A percentile compares a stretch with the other conserved stretches of the same genome.
Evolutionary conservation across 2,888 invertebrate species (phyloP).

Genomic region (Pomacea canaliculata): DNA sequence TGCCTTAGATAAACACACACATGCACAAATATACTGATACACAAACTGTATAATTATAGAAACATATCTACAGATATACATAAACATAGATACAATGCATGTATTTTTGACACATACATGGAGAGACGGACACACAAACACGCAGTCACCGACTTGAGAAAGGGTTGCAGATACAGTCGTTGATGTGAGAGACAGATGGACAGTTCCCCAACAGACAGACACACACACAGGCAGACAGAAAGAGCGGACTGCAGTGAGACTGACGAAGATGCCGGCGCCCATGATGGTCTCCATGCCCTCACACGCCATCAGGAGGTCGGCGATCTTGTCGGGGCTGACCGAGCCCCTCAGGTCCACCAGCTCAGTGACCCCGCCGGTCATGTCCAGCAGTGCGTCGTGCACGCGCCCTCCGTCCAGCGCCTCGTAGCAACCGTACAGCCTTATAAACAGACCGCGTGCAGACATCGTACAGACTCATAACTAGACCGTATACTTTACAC

Average conservation of each 20-base stretch:
- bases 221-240: not conserved
- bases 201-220: not conserved
- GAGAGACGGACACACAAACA: too few relatives aligned
- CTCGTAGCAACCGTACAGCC: slow-evolving; percentile 40
- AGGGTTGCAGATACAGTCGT: too few relatives aligned
- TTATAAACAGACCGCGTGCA: not conserved
- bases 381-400: slow-evolving; percentile 51
- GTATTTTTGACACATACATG: too few relatives aligned
- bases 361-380: slow-evolving; percentile 58
- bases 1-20: too few relatives aligned
- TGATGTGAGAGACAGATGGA: not conserved
- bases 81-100: too few relatives aligned
- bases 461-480: not conserved
- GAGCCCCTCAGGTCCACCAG: slow-evolving; percentile 34
- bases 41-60: too few relatives aligned
- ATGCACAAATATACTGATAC: too few relatives aligned
- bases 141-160: too few relatives aligned
- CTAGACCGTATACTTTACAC: too few relatives aligned
- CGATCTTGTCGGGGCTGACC: slow-evolving; percentile 17
- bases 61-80: too few relatives aligned
- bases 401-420: slow-evolving; percentile 48
- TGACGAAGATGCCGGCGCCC: slow-evolving; percentile 48
- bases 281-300: slow-evolving; percentile 45
- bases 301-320: slow-evolving; percentile 24
- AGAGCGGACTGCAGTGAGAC: not conserved